A percentile compares a stretch with the other conserved stretches of the same genome.
These are phyloP conservation scores for Lerema accius DNA, from an alignment of 1,140 invertebrate genomes.

Conservation along the genomic window DNA sequence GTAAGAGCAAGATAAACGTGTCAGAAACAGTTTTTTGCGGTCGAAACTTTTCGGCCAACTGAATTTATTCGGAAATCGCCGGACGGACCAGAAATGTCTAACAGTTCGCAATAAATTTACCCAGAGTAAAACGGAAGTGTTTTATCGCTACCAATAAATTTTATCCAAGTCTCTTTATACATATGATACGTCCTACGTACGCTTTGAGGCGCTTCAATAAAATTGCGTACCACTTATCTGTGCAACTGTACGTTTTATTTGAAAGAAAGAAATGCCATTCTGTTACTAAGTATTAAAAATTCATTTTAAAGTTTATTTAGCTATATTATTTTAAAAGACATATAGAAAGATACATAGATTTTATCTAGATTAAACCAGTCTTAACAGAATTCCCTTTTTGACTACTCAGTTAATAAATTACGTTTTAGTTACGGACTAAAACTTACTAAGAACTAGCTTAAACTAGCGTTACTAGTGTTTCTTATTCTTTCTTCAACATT, in stretches of 20 bases:
- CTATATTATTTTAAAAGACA: too few species aligned
- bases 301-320: too few species aligned
- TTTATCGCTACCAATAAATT: constrained; percentile 46
- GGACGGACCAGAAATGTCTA: constrained; percentile 39
- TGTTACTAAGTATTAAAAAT: too few species aligned
- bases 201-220: constrained; percentile 16
- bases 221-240: constrained; percentile 11
- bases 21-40: constrained; percentile 16
- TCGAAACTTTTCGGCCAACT: constrained; percentile 31
- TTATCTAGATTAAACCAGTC: too few species aligned
- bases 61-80: constrained; percentile 28
- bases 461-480: too few species aligned
- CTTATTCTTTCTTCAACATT: too few species aligned
- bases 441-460: too few species aligned
- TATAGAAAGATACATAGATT: too few species aligned
- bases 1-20: constrained; percentile 2
- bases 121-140: constrained; percentile 40
- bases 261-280: too few species aligned
- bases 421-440: too few species aligned
- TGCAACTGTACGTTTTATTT: constrained; percentile 1
- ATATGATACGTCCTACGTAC: constrained; percentile 25
- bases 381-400: too few species aligned
- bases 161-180: constrained; percentile 39
- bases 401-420: too few species aligned
- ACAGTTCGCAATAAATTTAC: constrained; percentile 43